These are phyloP conservation scores for Indicator maculatus DNA, from an alignment of 2,113 vertebrate species.

Conservation along the genomic window DNA sequence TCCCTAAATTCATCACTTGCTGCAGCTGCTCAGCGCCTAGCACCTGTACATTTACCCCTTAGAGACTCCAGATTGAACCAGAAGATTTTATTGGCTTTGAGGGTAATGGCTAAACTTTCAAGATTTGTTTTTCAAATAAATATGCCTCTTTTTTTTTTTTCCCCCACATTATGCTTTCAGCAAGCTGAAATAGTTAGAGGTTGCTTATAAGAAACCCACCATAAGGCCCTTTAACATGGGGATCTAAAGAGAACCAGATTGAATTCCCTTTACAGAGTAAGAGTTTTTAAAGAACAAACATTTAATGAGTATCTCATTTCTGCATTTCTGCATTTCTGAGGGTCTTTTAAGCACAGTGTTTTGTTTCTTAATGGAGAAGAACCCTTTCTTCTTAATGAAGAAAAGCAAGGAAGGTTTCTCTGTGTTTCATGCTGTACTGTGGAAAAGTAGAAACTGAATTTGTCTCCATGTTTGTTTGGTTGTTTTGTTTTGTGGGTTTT, in stretches of 20 bases:
- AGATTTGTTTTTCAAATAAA: slow-evolving; percentile 79
- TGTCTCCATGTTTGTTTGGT: not conserved
- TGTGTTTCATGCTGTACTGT: not conserved
- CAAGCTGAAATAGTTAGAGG: slow-evolving; percentile 57
- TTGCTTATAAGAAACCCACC: slow-evolving; percentile 69
- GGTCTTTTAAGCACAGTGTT: slow-evolving; percentile 21
- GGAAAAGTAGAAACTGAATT: not conserved
- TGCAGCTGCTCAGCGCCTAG: slow-evolving; percentile 72
- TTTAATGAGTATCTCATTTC: slow-evolving; percentile 64
- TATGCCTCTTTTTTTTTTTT: slow-evolving; percentile 28
- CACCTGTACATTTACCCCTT: slow-evolving; percentile 74
- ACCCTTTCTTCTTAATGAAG: slow-evolving; percentile 28
- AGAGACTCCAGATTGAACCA: slow-evolving; percentile 62
- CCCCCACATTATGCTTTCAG: slow-evolving; percentile 58
- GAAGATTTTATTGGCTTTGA: slow-evolving; percentile 68
- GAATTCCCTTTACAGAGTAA: slow-evolving; percentile 54
- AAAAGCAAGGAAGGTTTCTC: not conserved
- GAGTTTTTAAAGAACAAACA: slow-evolving; percentile 40
- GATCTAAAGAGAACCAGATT: slow-evolving; percentile 72
- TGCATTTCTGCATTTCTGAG: no score
- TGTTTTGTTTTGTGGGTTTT: not conserved
- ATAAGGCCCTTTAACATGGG: slow-evolving; percentile 35
- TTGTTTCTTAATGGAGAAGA: slow-evolving; percentile 37
- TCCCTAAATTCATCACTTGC: slow-evolving; percentile 70
- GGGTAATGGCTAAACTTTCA: slow-evolving; percentile 73